Evolutionary conservation across 2,113 vertebrate species (phyloP).

Genomic region (Corythaeola cristata): DNA sequence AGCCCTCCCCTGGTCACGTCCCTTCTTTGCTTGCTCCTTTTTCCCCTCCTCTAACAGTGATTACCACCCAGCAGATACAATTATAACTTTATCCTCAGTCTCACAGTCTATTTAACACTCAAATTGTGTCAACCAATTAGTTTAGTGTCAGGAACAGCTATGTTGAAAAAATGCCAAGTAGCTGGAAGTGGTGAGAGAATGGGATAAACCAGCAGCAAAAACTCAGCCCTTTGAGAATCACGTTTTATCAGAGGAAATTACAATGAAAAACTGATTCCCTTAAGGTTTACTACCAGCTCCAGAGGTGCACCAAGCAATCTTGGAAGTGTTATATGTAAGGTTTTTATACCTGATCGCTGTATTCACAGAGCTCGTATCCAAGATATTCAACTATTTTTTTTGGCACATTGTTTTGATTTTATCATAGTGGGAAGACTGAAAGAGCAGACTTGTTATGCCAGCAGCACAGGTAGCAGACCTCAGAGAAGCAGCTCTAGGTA

Average conservation of each 20-base stretch:
- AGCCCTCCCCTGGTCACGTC: neutral
- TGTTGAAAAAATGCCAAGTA: neutral
- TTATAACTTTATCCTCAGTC: neutral
- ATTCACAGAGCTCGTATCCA: neutral
- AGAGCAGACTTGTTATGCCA: neutral
- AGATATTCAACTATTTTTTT: neutral
- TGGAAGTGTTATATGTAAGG: neutral
- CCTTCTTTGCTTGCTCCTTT: neutral
- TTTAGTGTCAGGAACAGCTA: neutral
- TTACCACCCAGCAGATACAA: neutral
- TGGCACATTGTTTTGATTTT: neutral
- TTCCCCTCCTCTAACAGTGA: neutral
- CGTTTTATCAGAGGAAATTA: neutral
- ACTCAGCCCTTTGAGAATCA: neutral
- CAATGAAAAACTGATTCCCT: neutral
- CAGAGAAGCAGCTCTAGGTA: neutral
- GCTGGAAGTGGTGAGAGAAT: neutral
- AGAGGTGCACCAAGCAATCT: neutral
- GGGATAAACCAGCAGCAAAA: neutral
- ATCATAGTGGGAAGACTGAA: neutral
- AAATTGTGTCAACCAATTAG: rapidly evolving
- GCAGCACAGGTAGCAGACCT: neutral
- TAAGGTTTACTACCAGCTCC: neutral
- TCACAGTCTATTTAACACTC: neutral
- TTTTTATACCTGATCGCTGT: neutral